A percentile compares a stretch with the other conserved stretches of the same genome.
Conservation (phyloP, 2,888 invertebrate genomes). For the Hofmannophila pseudospretella region DNA sequence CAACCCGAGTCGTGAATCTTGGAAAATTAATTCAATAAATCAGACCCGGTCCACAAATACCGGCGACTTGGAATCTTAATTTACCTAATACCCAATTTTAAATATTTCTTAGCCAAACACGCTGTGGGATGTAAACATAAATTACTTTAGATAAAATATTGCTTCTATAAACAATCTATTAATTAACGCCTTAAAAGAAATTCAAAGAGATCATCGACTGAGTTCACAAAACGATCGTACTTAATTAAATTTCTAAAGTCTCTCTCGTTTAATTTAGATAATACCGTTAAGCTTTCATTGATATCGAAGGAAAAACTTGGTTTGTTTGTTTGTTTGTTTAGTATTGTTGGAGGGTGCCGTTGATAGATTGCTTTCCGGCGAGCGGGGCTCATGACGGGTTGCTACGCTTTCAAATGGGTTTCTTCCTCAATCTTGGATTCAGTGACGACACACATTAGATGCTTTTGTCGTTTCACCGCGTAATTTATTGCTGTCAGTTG, state of each 20-base stretch:
- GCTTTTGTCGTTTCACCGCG: constrained; percentile 25
- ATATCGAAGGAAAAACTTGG: constrained; percentile 28
- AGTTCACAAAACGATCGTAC: constrained; percentile 28
- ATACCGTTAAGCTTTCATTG: constrained; percentile 32
- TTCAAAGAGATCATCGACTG: constrained; percentile 26
- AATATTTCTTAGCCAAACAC: background rate
- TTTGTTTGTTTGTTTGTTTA: constrained; percentile 45
- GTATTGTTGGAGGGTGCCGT: constrained; percentile 50
- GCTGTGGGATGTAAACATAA: constrained; percentile 30
- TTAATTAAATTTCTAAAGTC: constrained; percentile 35
- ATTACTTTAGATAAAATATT: constrained; percentile 29
- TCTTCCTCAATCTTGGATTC: constrained; percentile 43
- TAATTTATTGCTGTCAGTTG: constrained; percentile 22
- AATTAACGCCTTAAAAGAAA: constrained; percentile 20
- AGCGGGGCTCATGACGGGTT: constrained; percentile 25
- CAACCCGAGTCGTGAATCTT: constrained; percentile 53
- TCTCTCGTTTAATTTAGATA: constrained; percentile 30
- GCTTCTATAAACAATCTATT: constrained; percentile 29
- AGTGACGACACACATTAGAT: constrained; percentile 35
- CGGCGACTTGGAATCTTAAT: constrained; percentile 48
- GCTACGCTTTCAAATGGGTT: constrained; percentile 41
- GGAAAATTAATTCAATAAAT: constrained; percentile 72
- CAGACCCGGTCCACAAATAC: constrained; percentile 48
- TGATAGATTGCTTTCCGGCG: constrained; percentile 56
- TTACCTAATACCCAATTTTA: constrained; percentile 40